Conservation (phyloP, 2,888 invertebrate genomes). For the Idaea aversata region DNA sequence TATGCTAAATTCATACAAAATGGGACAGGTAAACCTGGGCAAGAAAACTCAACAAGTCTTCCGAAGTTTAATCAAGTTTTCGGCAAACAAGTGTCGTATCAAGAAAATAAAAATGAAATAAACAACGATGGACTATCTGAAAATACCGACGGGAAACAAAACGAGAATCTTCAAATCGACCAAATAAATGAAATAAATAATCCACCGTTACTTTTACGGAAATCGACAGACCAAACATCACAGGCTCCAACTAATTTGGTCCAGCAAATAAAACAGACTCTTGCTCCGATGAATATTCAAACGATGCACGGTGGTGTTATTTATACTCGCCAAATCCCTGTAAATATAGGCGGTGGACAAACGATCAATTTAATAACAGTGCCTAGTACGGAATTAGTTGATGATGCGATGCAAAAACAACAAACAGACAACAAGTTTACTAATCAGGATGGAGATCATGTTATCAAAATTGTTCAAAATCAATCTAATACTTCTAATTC, state of each 20-base stretch:
- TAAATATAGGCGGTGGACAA: conserved; percentile 79
- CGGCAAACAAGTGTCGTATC: conserved; percentile 84
- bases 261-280: conserved; percentile 74
- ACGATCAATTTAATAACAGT: conserved; percentile 81
- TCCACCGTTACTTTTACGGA: conserved; percentile 65
- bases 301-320: conserved; percentile 85
- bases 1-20: conserved; percentile 78
- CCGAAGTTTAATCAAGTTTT: conserved; percentile 91
- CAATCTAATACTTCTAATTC: conserved; percentile 49
- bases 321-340: conserved; percentile 86
- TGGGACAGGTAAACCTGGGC: conserved; percentile 51
- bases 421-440: conserved; percentile 46
- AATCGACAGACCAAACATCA: conserved; percentile 48
- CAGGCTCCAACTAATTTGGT: conserved; percentile 62
- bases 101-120: conserved; percentile 62
- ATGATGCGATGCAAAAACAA: conserved; percentile 66
- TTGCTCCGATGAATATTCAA: conserved; percentile 79
- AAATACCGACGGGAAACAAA: conserved; percentile 48
- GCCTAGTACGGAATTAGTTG: conserved; percentile 68
- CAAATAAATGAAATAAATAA: conserved; percentile 61
- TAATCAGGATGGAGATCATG: conserved; percentile 64
- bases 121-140: conserved; percentile 36
- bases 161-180: conserved; percentile 59
- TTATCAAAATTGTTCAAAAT: conserved; percentile 69
- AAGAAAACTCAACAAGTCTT: conserved; percentile 76